phyloP scores from a whole-genome alignment of 2,888 invertebrate species.

The Apodemia mormo region DNA sequence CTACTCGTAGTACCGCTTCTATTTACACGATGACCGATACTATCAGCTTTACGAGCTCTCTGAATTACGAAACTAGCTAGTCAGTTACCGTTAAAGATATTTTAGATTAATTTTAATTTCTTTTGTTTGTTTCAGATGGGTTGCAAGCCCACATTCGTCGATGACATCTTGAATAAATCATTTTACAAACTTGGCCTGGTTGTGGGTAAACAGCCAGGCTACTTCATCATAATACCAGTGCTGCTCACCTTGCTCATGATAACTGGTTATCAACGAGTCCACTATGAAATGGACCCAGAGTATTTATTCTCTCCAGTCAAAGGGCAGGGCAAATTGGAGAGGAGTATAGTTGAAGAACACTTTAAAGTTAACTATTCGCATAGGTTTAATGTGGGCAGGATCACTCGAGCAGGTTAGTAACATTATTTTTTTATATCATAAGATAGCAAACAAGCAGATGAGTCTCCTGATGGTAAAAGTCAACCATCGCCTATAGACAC shows the following conservation, averaged over 20 bases:
- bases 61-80: too few species aligned
- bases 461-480: too few species aligned
- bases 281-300: constrained; percentile 96
- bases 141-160: constrained; percentile 88
- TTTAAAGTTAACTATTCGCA: constrained; percentile 95
- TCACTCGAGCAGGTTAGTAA: constrained; percentile 90
- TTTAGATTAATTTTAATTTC: background rate
- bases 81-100: background rate
- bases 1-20: too few species aligned
- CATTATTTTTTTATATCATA: too few species aligned
- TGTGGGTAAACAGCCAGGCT: constrained; percentile 92
- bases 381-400: constrained; percentile 92
- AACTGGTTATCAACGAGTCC: constrained; percentile 92
- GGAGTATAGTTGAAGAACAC: constrained; percentile 89
- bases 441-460: too few species aligned
- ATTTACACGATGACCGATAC: too few species aligned
- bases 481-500: too few species aligned
- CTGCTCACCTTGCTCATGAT: constrained; percentile 90
- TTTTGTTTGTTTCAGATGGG: constrained; percentile 83
- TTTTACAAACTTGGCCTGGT: constrained; percentile 90
- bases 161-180: constrained; percentile 88
- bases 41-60: too few species aligned
- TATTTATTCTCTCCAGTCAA: constrained; percentile 95
- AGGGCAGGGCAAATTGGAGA: constrained; percentile 91
- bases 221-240: constrained; percentile 93